Evolutionary conservation across 2,888 invertebrate genomes (phyloP), one percentile per base, ranked within the genome.

Genomic region (Drosophila nr. fundita): DNA sequence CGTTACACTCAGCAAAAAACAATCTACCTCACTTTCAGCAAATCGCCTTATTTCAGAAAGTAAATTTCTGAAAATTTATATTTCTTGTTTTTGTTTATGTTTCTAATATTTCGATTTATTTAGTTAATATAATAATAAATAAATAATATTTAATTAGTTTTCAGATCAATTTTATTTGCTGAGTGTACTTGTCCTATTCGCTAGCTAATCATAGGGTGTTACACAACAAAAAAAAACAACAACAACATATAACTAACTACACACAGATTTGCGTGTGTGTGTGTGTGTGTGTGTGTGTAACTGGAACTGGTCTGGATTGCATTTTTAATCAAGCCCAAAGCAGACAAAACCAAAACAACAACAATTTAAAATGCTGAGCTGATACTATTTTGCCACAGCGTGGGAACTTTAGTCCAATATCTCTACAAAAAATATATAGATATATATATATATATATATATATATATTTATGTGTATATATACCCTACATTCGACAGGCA

Each of bases 291-390:
- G 49, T 61, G 57, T 61, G 11, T 53, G 13, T 30, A 63, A 27
- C 58, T 59, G 42, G 45, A 73, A 73, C 71, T 73, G 53, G 67
- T 60, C 62, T 64, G 65, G 36, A 58, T 75, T 88, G 83, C 89
- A 83, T 79, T 86, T 86, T 73, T 77, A 86, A 76, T 86, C 71
- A 78, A 74, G 66, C 61, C 63, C 53, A 67, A 68, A 70, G 52
- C 50, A 67, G 48, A 61, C 50, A 53, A 52, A 32, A 42, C n/a
- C 34, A 58, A 36, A 40, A 30, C 63, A 72, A 70, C 62, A 65
- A 55, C 48, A 61, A 68, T 62, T 73, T 67, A 73, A 74, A 73
- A 54, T 70, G 24, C 65, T 69, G 11, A 67, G 59, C 68, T 68
- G 62, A 54, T 68, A 68, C 13, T 32, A 34, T 55, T 61, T 64